phyloP scores from a whole-genome alignment of 1,140 invertebrate species.

The Galendromus occidentalis region DNA sequence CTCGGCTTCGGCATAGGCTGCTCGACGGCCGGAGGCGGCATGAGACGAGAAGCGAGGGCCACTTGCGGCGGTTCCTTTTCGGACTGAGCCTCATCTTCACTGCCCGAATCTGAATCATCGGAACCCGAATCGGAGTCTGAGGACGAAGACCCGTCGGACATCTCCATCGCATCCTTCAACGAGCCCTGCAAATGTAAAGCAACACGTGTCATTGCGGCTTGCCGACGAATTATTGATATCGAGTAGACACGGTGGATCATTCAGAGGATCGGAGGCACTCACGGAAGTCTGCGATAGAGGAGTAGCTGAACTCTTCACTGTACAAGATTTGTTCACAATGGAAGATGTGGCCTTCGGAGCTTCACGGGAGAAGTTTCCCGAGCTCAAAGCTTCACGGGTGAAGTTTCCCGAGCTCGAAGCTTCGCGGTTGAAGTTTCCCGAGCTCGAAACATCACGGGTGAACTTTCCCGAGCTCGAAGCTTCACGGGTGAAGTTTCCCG shows the following conservation, averaged over 20 bases:
- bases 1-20: constrained; percentile 20
- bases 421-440: too few species aligned
- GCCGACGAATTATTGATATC: neutral
- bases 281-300: too few species aligned
- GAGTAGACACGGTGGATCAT: neutral
- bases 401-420: too few species aligned
- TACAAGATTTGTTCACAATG: too few species aligned
- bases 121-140: constrained; percentile 19
- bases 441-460: too few species aligned
- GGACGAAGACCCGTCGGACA: constrained; percentile 1
- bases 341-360: too few species aligned
- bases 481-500: too few species aligned
- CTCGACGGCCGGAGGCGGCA: neutral
- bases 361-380: too few species aligned
- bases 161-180: neutral
- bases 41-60: neutral
- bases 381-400: too few species aligned
- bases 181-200: neutral
- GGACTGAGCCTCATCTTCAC: constrained; percentile 25
- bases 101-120: constrained; percentile 28
- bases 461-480: too few species aligned
- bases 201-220: too few species aligned
- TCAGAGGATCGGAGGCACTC: neutral
- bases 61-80: constrained; percentile 14
- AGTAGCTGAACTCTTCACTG: too few species aligned